Evolutionary conservation across 2,113 vertebrate species (phyloP).

Genomic region (Protobothrops mucrosquamatus): DNA sequence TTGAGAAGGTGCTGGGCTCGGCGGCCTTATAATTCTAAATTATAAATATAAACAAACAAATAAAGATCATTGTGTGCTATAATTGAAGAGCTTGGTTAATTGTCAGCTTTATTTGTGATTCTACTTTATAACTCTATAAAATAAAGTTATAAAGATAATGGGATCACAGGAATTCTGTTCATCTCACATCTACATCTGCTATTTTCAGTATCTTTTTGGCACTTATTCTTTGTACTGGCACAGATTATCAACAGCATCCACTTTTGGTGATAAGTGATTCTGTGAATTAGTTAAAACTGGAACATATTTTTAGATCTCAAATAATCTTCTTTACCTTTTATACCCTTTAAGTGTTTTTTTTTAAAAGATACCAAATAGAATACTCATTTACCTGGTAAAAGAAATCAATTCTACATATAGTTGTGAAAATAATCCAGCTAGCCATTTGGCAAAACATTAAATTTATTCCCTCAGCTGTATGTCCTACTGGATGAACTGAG

Average conservation of each 20-base stretch:
- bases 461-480: not conserved
- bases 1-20: not conserved
- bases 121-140: conserved; percentile 55
- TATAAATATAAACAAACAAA: not conserved
- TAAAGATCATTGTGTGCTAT: conserved; percentile 42
- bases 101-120: conserved; percentile 54
- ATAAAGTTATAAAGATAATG: conserved; percentile 53
- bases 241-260: conserved; percentile 28
- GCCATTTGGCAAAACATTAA: not conserved
- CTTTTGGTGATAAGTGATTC: conserved; percentile 9
- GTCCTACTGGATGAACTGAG: not conserved
- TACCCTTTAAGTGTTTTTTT: not conserved
- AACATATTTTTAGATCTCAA: conserved; percentile 9
- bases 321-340: not conserved
- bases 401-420: not conserved
- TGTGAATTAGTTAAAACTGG: conserved; percentile 17
- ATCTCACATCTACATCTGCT: conserved; percentile 42
- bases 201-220: conserved; percentile 39
- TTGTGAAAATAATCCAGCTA: not conserved
- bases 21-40: not conserved
- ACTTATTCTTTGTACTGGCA: conserved; percentile 34
- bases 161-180: conserved; percentile 35
- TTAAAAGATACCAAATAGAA: not conserved
- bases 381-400: not conserved
- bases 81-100: conserved; percentile 56